Evolutionary conservation across 2,888 invertebrate species (phyloP).

Genomic region (Callosobruchus maculatus): DNA sequence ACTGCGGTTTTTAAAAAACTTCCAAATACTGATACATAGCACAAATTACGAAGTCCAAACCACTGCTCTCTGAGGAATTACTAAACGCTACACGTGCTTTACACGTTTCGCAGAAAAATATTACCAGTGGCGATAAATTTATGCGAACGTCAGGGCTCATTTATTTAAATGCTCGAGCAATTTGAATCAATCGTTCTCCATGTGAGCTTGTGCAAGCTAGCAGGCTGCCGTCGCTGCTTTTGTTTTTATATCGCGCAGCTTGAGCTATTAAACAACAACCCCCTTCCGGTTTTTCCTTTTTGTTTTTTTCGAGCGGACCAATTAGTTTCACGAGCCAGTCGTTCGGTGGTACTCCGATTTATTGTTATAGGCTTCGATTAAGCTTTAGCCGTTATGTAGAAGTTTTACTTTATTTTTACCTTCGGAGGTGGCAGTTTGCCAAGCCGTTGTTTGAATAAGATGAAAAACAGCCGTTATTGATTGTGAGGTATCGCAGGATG

Average conservation of each 20-base stretch:
- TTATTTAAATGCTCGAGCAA: constrained; percentile 25
- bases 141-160: constrained; percentile 23
- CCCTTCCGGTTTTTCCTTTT: background rate
- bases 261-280: constrained; percentile 22
- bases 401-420: background rate
- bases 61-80: background rate
- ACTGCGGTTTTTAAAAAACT: too few species aligned
- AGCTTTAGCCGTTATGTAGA: background rate
- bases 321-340: constrained; percentile 17
- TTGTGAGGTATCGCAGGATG: too few species aligned
- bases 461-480: background rate
- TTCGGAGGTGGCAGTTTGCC: background rate
- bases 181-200: constrained; percentile 26
- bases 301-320: constrained; percentile 14
- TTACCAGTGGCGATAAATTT: constrained; percentile 10
- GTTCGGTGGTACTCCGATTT: constrained; percentile 23
- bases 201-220: constrained; percentile 8
- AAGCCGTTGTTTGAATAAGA: background rate
- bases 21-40: too few species aligned
- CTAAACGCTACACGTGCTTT: background rate
- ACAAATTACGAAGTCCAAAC: background rate
- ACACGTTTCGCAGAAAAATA: background rate
- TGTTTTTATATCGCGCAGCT: constrained; percentile 23
- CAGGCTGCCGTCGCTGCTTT: constrained; percentile 14
- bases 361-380: constrained; percentile 21